Base-by-base conservation (phyloP, 2,888 invertebrate species). In the Agrilus cyanescens region DNA sequence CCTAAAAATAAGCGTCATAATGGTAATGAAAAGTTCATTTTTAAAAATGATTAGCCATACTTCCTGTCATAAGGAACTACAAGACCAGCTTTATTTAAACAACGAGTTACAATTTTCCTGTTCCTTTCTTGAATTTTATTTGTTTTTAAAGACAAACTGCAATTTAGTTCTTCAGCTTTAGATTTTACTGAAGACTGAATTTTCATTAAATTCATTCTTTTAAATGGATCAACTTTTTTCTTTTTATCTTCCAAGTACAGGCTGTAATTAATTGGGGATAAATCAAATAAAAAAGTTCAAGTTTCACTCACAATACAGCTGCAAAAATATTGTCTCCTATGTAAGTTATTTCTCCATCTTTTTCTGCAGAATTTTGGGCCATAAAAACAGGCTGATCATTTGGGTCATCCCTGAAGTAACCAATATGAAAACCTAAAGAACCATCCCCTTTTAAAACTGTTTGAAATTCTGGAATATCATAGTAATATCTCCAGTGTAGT, bases 401-500 rank as follows among this genome's bases (percentile, higher is more conserved):
- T 0, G 87, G 86, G 46, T 77, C 76, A 69, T 95, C 94, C 57
- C 91, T 76, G 71, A 81, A 93, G 65, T 93, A 95, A 5, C 94
- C 94, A 57, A 89, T 79, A 61, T 95, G 94, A 51, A 80, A 80
- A 47, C 84, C 82, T 45, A 76, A 77, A 38, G 74, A 74, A 38
- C 78, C 75, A 57, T 80, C 78, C 15, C 74, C 76, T 61, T 77
- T 80, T 38, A 89, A 62, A 32, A 88, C 69, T 3, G 88, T 83
- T 76, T 90, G 87, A 65, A 94, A 87, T 67, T 96, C 95, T 8
- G 96, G 95, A 8, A 93, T 89, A 70, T 97, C 96, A 65, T 84
- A 90, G 61, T 77, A 90, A 66, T 85, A 95, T 53, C 96, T 76
- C 85, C 89, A 93, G 61, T 94, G 90, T 8, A 79, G 67, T 37